Percentiles rank a stretch among this genome's conserved stretches.
Evolutionary conservation across 1,140 invertebrate species (phyloP).

Genomic region (Homarus americanus): DNA sequence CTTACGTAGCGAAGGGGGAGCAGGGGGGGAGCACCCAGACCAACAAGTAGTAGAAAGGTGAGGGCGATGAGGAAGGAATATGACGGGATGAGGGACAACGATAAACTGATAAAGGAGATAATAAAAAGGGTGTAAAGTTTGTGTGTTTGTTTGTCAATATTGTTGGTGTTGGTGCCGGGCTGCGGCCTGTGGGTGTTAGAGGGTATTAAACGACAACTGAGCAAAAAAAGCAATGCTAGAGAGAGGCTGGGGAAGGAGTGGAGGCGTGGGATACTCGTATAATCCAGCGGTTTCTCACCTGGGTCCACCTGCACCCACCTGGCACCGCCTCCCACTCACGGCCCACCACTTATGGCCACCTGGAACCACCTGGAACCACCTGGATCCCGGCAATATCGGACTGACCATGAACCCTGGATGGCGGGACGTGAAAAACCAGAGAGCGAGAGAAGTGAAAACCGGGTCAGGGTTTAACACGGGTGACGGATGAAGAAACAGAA

Average conservation of each 20-base stretch:
- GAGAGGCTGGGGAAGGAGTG: not conserved
- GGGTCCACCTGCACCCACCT: constrained; percentile 15
- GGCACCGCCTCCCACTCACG: constrained; percentile 36
- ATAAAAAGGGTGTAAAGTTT: not conserved
- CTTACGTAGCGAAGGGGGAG: not conserved
- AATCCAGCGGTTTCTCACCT: constrained; percentile 63
- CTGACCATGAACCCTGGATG: constrained; percentile 40
- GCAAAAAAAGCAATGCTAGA: not conserved
- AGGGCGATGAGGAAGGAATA: not conserved
- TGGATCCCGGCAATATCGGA: constrained; percentile 53
- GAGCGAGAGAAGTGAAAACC: constrained; percentile 1
- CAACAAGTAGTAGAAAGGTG: too few species aligned
- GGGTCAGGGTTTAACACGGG: not conserved
- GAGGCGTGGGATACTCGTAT: constrained; percentile 33
- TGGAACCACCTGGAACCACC: constrained; percentile 57
- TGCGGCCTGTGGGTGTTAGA: too few species aligned
- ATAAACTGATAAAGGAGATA: not conserved
- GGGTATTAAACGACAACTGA: too few species aligned
- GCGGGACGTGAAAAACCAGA: not conserved
- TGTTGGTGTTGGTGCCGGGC: too few species aligned
- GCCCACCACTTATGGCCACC: constrained; percentile 47
- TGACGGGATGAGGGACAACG: not conserved
- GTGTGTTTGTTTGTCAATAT: too few species aligned
- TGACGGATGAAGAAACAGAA: constrained; percentile 8
- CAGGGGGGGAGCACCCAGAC: not conserved